Base-by-base conservation (phyloP, 2,113 vertebrate species). In the Oostethus manadensis region DNA sequence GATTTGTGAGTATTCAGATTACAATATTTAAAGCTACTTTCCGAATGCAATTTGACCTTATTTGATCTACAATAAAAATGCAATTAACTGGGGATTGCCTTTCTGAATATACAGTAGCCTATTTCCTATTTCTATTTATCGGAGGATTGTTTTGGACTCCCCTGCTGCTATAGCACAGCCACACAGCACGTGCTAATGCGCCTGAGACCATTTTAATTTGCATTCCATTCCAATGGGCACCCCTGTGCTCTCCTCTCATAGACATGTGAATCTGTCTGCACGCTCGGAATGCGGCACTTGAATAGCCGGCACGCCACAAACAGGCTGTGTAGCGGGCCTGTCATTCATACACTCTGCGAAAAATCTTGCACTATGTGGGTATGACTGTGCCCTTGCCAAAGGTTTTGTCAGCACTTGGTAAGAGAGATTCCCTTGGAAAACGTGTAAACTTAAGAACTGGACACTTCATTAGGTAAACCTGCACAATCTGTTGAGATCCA, bases 151-250 rank as follows among this genome's bases (percentile, higher is more conserved):
- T 71, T 73, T 68, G 8, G 68, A 69, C 26, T 55, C 54, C 35
- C 35, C 57, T 73, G 74, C 62, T 75, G 69, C 66, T 66, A 60
- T 54, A 56, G 61, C 51, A 56, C 58, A 51, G 49, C 33, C 57
- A 55, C 33, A 45, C 64, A 58, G 51, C 47, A 56, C 60, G 54
- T 60, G 57, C 59, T 85, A 79, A 83, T 75, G 73, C 77, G 80
- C 61, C 60, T 71, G 73, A 70, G 71, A 51, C 62, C 70, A 54
- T 73, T 74, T 76, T 79, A 70, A 84, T 84, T 77, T 76, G 60
- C 70, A 56, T 59, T 59, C 71, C 2, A 58, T 56, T 69, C 78
- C 81, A 66, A 22, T 18, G 33, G 80, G 70, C 58, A 62, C 72
- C 62, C 21, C 64, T 74, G 65, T 69, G 73, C 79, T 74, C 50